These are phyloP conservation scores for Sinocyclocheilus rhinocerous DNA, from an alignment of 2,113 vertebrate species.

Conservation along the genomic window DNA sequence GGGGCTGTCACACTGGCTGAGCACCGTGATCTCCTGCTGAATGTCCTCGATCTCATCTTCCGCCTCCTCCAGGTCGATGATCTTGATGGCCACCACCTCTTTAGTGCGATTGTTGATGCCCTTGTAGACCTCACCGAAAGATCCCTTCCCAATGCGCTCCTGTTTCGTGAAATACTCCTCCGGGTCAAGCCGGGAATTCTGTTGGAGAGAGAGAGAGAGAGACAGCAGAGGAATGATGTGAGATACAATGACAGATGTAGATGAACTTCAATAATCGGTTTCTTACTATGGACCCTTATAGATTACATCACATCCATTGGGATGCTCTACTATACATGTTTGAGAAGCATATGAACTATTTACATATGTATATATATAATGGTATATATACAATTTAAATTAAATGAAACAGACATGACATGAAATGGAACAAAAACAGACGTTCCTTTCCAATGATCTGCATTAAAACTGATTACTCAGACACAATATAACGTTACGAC, in stretches of 20 bases:
- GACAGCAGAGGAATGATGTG: not conserved
- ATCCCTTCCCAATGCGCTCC: conserved; percentile 95
- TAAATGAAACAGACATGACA: not conserved
- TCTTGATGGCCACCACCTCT: conserved; percentile 99
- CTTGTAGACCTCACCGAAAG: conserved; percentile 97
- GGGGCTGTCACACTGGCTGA: conserved; percentile 97
- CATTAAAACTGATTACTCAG: not conserved
- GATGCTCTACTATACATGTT: not conserved
- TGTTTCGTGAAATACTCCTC: conserved; percentile 98
- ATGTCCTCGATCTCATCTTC: conserved; percentile 99
- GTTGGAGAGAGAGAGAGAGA: not conserved
- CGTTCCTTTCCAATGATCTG: not conserved
- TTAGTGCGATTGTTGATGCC: conserved; percentile 97
- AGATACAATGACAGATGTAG: not conserved
- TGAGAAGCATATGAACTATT: not conserved
- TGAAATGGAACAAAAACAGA: not conserved
- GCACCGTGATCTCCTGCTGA: conserved; percentile 95
- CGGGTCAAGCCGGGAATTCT: conserved; percentile 93
- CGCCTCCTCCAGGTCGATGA: conserved; percentile 96
- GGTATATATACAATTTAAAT: not conserved
- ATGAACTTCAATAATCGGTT: not conserved
- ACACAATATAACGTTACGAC: not conserved
- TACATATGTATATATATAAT: not conserved
- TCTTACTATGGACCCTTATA: not conserved
- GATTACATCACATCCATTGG: not conserved